A percentile compares a stretch with the other conserved stretches of the same genome.
phyloP scores from a whole-genome alignment of 2,113 vertebrate species.

The Carettochelys insculpta region DNA sequence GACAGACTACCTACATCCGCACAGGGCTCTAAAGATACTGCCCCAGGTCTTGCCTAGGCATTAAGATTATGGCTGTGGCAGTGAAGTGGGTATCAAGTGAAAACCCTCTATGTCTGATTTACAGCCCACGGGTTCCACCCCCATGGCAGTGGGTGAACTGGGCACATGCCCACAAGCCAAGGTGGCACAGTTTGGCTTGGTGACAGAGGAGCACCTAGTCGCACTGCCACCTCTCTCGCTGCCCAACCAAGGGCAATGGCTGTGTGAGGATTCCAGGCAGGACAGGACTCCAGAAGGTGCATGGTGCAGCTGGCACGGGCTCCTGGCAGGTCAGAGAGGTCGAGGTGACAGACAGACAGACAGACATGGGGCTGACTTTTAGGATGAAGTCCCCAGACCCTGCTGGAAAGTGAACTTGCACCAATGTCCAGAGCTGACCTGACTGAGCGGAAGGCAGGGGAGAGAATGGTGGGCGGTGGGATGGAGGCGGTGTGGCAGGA shows the following conservation, averaged over 20 bases:
- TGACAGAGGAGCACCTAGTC: not conserved
- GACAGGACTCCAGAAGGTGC: not conserved
- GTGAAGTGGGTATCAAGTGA: not conserved
- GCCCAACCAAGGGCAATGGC: not conserved
- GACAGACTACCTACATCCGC: too few relatives aligned
- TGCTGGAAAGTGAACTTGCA: not conserved
- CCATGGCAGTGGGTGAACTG: not conserved
- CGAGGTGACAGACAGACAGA: not conserved
- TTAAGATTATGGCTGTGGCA: not conserved
- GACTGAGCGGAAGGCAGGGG: not conserved
- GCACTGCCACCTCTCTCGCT: not conserved
- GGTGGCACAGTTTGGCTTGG: not conserved
- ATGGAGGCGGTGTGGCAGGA: not conserved
- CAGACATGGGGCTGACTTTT: not conserved
- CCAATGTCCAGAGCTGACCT: not conserved
- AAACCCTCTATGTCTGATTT: not conserved
- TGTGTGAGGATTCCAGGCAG: not conserved
- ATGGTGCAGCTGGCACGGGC: not conserved
- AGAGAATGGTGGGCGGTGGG: not conserved
- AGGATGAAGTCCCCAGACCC: not conserved
- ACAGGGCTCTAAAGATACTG: too few relatives aligned
- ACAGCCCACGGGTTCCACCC: not conserved
- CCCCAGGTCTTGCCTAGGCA: not conserved
- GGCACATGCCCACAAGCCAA: not conserved
- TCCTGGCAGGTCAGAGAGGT: not conserved